Conservation (phyloP, 2,113 vertebrate species). For the Eurypyga helias region DNA sequence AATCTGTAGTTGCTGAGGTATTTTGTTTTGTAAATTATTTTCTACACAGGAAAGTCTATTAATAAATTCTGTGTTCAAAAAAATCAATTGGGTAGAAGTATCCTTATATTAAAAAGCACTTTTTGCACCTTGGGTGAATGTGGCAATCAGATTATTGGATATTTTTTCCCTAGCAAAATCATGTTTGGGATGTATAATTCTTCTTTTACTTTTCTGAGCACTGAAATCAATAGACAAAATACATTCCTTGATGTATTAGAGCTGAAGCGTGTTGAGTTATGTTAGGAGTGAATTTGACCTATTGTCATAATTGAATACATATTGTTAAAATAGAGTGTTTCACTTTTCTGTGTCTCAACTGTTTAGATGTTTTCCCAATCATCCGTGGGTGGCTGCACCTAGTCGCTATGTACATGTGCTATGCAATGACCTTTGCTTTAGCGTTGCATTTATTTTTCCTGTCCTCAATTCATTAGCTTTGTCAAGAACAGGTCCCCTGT, state of each 20-base stretch:
- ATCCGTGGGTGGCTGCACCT: background rate
- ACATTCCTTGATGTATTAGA: background rate
- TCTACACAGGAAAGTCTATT: background rate
- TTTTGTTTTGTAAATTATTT: background rate
- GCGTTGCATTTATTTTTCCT: background rate
- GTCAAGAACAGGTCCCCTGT: background rate
- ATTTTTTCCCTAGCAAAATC: background rate
- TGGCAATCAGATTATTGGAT: background rate
- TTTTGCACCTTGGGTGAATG: background rate
- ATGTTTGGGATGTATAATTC: background rate
- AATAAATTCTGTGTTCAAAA: background rate
- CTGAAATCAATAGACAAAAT: constrained; percentile 3
- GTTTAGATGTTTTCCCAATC: background rate
- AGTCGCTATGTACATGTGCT: fast-evolving
- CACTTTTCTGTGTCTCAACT: background rate
- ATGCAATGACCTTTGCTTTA: background rate
- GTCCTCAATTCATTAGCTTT: constrained; percentile 2
- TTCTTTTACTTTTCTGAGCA: background rate
- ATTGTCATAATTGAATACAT: background rate
- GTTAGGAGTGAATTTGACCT: background rate
- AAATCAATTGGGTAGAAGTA: constrained; percentile 1
- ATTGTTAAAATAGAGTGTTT: background rate
- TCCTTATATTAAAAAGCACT: background rate
- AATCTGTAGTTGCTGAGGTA: background rate
- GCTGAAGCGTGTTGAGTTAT: background rate